Conservation (phyloP, 2,113 vertebrate species). For the Grammomys dolichurus region DNA sequence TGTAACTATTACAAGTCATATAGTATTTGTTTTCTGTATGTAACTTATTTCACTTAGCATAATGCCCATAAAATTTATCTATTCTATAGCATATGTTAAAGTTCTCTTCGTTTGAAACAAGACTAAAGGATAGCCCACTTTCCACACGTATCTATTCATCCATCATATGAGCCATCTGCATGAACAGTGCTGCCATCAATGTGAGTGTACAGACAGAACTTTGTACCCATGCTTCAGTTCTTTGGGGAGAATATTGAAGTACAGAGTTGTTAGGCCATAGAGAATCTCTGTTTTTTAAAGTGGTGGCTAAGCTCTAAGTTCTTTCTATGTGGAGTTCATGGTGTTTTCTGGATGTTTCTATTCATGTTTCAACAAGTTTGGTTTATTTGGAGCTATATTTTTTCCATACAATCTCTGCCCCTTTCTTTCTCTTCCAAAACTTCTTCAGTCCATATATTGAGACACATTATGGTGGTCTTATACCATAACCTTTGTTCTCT, state of each 20-base stretch:
- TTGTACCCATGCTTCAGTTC: background rate
- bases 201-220: background rate
- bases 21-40: background rate
- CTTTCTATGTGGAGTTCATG: background rate
- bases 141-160: background rate
- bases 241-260: background rate
- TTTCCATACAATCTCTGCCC: background rate
- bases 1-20: background rate
- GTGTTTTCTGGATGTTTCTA: background rate
- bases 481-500: background rate
- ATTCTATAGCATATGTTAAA: background rate
- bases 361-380: background rate
- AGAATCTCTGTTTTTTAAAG: background rate
- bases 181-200: background rate
- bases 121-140: background rate
- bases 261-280: background rate
- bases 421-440: background rate
- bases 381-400: background rate
- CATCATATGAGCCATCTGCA: background rate
- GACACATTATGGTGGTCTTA: background rate
- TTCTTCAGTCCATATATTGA: background rate
- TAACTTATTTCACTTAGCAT: background rate
- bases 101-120: slow-evolving; percentile 7
- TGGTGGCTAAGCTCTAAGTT: background rate
- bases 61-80: background rate